Evolutionary conservation across 1,140 invertebrate genomes (phyloP).

Genomic region (Eubasilissa regina): DNA sequence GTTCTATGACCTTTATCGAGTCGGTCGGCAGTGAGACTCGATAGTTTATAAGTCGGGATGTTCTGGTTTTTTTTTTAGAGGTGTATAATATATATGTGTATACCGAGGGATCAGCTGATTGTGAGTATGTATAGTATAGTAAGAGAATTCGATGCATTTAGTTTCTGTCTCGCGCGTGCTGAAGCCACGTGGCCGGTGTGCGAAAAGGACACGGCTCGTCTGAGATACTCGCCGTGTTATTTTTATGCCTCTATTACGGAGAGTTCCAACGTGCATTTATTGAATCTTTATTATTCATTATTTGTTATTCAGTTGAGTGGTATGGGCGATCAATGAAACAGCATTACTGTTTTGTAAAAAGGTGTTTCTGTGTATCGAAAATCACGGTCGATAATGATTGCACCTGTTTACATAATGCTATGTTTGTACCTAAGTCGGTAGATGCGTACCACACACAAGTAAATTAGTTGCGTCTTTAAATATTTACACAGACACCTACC

Average conservation of each 20-base stretch:
- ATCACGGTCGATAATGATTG: too few species aligned
- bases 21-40: constrained; percentile 41
- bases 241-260: constrained; percentile 59
- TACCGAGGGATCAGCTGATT: constrained; percentile 41
- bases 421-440: too few species aligned
- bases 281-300: constrained; percentile 60
- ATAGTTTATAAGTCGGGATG: constrained; percentile 56
- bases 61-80: not conserved
- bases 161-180: constrained; percentile 4
- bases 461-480: too few species aligned
- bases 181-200: not conserved
- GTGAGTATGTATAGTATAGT: not conserved
- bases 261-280: constrained; percentile 51
- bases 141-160: constrained; percentile 39
- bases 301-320: constrained; percentile 51
- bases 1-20: constrained; percentile 48
- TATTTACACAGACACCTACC: too few species aligned
- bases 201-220: constrained; percentile 18
- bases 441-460: too few species aligned
- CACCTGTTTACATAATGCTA: too few species aligned
- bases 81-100: not conserved
- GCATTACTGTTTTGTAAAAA: constrained; percentile 24
- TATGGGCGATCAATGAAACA: constrained; percentile 44
- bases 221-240: constrained; percentile 37
- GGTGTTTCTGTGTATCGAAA: not conserved